Evolutionary conservation across 2,113 vertebrate species (phyloP).

Genomic region (Colius striatus): DNA sequence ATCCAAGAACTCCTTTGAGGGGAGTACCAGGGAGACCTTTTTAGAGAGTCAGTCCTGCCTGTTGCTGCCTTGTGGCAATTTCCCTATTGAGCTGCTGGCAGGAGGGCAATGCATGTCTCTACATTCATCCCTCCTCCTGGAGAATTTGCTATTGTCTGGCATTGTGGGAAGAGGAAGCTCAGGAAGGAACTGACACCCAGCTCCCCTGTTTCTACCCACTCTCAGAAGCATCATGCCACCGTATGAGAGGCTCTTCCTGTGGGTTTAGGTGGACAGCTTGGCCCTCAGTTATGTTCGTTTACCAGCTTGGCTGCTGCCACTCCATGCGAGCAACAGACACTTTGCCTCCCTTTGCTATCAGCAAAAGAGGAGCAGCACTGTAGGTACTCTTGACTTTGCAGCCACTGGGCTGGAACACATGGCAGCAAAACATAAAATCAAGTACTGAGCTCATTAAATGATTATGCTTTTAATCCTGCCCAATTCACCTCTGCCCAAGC

Average conservation of each 20-base stretch:
- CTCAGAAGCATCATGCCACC: neutral
- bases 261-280: neutral
- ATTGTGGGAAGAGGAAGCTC: neutral
- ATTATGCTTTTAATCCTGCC: constrained; percentile 22
- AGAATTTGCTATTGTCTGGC: neutral
- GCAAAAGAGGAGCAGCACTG: neutral
- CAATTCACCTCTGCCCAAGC: constrained; percentile 13
- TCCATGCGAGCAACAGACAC: neutral
- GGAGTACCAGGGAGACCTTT: neutral
- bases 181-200: neutral
- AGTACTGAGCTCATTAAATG: neutral
- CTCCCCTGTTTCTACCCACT: neutral
- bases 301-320: fast-evolving
- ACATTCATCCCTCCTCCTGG: neutral
- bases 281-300: neutral
- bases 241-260: fast-evolving
- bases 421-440: constrained; percentile 22
- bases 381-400: neutral
- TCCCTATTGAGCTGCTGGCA: neutral
- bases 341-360: neutral
- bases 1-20: neutral
- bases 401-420: neutral
- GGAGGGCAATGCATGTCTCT: neutral
- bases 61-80: neutral
- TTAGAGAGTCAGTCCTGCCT: neutral